Evolutionary conservation across 2,888 invertebrate species (phyloP).

Genomic region (Sphaerophoria taeniata): DNA sequence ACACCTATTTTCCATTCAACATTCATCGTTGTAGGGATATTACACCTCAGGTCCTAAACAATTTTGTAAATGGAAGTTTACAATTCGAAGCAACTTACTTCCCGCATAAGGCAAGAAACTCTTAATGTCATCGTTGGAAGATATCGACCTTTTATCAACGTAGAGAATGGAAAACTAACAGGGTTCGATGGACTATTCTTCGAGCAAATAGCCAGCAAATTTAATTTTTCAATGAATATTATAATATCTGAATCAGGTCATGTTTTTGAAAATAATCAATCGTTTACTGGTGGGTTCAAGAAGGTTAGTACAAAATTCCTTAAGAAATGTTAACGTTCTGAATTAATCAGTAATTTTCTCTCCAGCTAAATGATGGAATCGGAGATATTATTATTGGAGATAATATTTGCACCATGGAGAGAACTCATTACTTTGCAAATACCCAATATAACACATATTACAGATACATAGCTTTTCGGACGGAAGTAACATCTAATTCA

Average conservation of each 20-base stretch:
- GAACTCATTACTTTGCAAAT: too few relatives aligned
- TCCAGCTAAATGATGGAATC: too few relatives aligned
- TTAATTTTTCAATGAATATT: slow-evolving; percentile 26
- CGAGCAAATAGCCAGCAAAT: background rate
- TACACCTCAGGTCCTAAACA: slow-evolving; percentile 1
- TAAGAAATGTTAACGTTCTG: too few relatives aligned
- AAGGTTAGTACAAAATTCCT: slow-evolving; percentile 1
- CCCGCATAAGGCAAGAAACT: slow-evolving; percentile 5
- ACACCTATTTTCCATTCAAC: slow-evolving; percentile 35
- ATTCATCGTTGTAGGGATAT: background rate
- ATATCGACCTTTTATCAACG: background rate
- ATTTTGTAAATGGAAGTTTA: slow-evolving; percentile 15
- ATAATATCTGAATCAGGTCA: background rate
- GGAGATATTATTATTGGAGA: too few relatives aligned
- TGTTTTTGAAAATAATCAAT: background rate
- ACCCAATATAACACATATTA: too few relatives aligned
- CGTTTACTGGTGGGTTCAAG: background rate
- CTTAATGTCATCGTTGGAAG: background rate
- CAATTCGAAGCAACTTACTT: background rate
- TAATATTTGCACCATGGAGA: too few relatives aligned
- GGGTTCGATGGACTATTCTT: background rate
- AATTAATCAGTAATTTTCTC: too few relatives aligned
- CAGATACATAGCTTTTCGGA: too few relatives aligned
- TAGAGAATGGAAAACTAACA: background rate
- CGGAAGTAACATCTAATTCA: too few relatives aligned